Conservation (phyloP, 2,888 invertebrate genomes). For the Hirtodrosophila confusa region DNA sequence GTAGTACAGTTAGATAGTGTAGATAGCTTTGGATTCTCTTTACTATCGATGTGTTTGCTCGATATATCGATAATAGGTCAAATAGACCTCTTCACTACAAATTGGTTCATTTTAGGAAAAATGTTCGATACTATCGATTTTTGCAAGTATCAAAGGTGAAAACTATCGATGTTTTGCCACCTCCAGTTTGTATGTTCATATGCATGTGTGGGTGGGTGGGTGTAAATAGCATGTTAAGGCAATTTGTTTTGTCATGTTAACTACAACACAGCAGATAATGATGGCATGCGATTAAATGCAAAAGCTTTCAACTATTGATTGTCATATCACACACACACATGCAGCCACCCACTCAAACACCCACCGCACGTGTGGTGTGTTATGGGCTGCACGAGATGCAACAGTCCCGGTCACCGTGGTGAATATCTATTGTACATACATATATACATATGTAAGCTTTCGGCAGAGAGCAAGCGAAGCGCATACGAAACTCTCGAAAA, state of each 20-base stretch:
- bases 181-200: neutral
- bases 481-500: conserved; percentile 16
- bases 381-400: conserved; percentile 65
- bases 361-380: conserved; percentile 47
- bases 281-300: conserved; percentile 26
- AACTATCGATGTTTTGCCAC: too few species aligned
- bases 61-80: too few species aligned
- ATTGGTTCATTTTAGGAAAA: too few species aligned
- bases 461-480: conserved; percentile 4
- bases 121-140: too few species aligned
- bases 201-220: neutral
- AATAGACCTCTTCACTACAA: too few species aligned
- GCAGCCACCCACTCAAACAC: conserved; percentile 1
- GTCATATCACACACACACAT: conserved; percentile 1
- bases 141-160: too few species aligned
- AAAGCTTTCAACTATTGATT: conserved; percentile 44
- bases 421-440: conserved; percentile 18
- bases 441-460: conserved; percentile 3
- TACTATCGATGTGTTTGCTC: too few species aligned
- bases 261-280: conserved; percentile 25
- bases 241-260: conserved; percentile 21
- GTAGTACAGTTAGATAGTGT: too few species aligned
- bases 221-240: conserved; percentile 4
- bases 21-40: too few species aligned
- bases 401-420: conserved; percentile 40